Percentiles rank a stretch among this genome's conserved stretches.
Conservation (phyloP, 2,113 vertebrate genomes). For the Notiomystis cincta region DNA sequence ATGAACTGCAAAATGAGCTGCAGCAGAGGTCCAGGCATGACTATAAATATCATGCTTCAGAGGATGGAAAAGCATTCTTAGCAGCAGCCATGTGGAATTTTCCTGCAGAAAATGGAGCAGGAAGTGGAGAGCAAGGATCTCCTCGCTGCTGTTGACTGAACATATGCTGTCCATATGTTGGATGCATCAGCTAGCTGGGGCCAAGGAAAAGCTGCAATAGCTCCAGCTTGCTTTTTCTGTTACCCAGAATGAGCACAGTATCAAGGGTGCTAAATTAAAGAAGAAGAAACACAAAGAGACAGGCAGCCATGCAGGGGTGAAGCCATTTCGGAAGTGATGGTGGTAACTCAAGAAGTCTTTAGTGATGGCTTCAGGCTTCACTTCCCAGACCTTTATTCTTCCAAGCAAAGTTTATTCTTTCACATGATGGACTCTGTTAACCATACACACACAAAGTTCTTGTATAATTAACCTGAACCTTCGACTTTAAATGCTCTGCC, state of each 20-base stretch:
- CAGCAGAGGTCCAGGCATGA: neutral
- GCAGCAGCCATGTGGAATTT: neutral
- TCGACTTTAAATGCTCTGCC: neutral
- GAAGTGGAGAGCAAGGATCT: neutral
- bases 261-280: neutral
- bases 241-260: neutral
- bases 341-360: constrained; percentile 15
- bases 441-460: constrained; percentile 60
- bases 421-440: constrained; percentile 69
- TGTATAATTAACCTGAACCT: constrained; percentile 59
- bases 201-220: neutral
- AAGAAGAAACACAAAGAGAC: neutral
- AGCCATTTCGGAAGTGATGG: neutral
- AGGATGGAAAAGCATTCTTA: neutral
- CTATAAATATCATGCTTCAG: neutral
- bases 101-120: neutral
- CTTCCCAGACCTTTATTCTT: constrained; percentile 74
- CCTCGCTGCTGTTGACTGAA: neutral
- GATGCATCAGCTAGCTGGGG: neutral
- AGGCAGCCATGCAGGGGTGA: neutral
- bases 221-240: neutral
- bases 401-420: constrained; percentile 69
- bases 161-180: neutral
- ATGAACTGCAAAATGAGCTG: neutral
- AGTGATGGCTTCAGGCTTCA: constrained; percentile 41